Conservation (phyloP, 1,140 invertebrate species). For the Drosophila pandora region DNA sequence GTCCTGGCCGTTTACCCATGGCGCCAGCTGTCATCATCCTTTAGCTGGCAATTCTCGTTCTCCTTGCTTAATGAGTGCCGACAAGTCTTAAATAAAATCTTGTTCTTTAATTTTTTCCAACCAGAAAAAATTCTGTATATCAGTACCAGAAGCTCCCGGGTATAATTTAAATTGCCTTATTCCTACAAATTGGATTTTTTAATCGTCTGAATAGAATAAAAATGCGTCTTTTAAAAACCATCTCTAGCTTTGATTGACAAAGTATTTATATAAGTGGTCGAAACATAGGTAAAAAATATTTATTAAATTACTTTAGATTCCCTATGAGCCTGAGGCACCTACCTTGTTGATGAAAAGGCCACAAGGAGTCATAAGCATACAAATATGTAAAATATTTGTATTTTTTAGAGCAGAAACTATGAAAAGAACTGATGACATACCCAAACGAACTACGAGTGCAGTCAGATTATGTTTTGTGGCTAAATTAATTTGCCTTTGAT, state of each 20-base stretch:
- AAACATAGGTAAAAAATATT: not conserved
- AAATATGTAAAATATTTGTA: conserved; percentile 34
- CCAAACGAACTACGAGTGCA: conserved; percentile 6
- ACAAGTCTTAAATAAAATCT: conserved; percentile 1
- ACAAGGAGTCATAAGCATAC: conserved; percentile 11
- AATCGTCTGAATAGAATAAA: conserved; percentile 15
- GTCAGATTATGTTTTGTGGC: conserved; percentile 28
- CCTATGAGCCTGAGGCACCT: not conserved
- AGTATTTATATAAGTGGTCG: conserved; percentile 47
- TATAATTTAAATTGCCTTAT: no score
- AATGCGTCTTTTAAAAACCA: not conserved
- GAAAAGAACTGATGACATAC: conserved; percentile 36
- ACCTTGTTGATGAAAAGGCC: not conserved
- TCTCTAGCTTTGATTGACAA: conserved; percentile 34
- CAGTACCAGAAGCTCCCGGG: not conserved
- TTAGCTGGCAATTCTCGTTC: conserved; percentile 11
- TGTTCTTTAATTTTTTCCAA: conserved; percentile 21
- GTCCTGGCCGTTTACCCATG: conserved; percentile 40
- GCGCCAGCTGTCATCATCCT: conserved; percentile 66
- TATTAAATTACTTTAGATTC: not conserved
- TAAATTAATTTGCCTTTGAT: not conserved
- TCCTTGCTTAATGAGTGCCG: conserved; percentile 49
- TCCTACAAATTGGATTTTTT: conserved; percentile 47
- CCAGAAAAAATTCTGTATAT: not conserved
- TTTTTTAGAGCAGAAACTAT: conserved; percentile 19